Base-by-base conservation (phyloP, 1,140 invertebrate species). In the Zaprionus ghesquierei region DNA sequence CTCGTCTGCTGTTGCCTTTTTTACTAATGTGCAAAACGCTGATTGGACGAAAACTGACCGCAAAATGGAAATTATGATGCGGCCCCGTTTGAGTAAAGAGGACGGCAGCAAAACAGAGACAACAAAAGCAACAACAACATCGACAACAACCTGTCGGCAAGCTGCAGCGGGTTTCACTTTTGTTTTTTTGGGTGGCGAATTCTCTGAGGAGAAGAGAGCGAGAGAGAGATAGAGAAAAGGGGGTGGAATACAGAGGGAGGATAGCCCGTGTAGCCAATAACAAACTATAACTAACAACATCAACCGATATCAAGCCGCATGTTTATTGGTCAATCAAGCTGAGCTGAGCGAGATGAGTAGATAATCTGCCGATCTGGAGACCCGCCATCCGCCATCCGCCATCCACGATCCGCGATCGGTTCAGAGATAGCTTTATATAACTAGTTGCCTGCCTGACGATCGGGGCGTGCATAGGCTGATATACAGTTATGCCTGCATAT, bases 1-100 rank as follows among this genome's bases (percentile, higher is more conserved):
- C 20, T 35, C 31, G 63, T 25, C 49, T 77, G 69, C 18, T 77
- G 69, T 18, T 41, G 35, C 41, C 18, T 46, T 78, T 75, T 54
- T 55, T 73, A 73, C 79, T 89, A 89, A 87, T 87, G 79, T 87
- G 84, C 84, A 87, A 87, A 89, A 84, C 84, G 84, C 84, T 87
- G 84, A 87, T 87, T 87, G 84, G 84, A 87, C 84, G 84, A 87
- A 82, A 81, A 56, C 84, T 89, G 84, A 87, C 84, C 84, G 84
- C 84, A 87, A 85, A 87, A 89, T 87, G 79, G 84, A 89, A 87
- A 87, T 87, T 87, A 89, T 87, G 84, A 87, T 87, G 84, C 81
- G 81, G 71, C 82, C 82, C 76, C 84, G 69, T 89, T 85, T 87
- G 84, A 87, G 84, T 74, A 79, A 87, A 87, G 84, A 89, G 84